A percentile compares a stretch with the other conserved stretches of the same genome.
These are phyloP conservation scores for Etheostoma nigrum DNA, from an alignment of 2,797 vertebrate genomes.

Conservation along the genomic window DNA sequence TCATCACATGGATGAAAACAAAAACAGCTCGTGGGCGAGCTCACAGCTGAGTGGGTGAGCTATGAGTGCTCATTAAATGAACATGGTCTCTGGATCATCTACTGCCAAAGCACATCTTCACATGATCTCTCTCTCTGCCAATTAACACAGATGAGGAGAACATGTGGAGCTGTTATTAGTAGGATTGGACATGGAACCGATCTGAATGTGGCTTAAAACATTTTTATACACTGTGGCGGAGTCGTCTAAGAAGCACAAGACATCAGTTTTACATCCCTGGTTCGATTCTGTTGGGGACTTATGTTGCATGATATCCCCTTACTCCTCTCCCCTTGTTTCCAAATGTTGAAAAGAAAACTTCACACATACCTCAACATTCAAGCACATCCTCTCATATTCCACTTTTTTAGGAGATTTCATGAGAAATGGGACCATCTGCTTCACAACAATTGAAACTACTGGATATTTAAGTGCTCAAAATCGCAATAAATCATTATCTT, in stretches of 20 bases:
- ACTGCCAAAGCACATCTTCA: constrained; percentile 78
- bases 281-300: constrained; percentile 12
- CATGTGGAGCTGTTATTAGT: constrained; percentile 70
- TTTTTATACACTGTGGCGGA: constrained; percentile 25
- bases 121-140: constrained; percentile 70
- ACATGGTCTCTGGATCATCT: constrained; percentile 64
- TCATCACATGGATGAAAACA: constrained; percentile 70
- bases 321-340: background rate
- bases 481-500: background rate
- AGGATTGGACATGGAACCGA: constrained; percentile 64
- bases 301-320: constrained; percentile 17
- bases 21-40: constrained; percentile 71
- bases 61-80: constrained; percentile 76
- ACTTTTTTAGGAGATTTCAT: constrained; percentile 25
- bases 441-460: constrained; percentile 1
- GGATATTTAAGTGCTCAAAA: background rate
- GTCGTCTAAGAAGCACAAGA: constrained; percentile 6
- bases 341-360: constrained; percentile 1
- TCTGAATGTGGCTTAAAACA: constrained; percentile 35
- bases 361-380: background rate
- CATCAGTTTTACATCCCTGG: constrained; percentile 10
- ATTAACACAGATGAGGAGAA: constrained; percentile 72
- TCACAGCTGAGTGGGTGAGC: constrained; percentile 79
- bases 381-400: background rate
- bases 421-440: constrained; percentile 35